Evolutionary conservation across 92 coral and sea anemone genomes (phyloP).

Genomic region (Pocillopora grandis): DNA sequence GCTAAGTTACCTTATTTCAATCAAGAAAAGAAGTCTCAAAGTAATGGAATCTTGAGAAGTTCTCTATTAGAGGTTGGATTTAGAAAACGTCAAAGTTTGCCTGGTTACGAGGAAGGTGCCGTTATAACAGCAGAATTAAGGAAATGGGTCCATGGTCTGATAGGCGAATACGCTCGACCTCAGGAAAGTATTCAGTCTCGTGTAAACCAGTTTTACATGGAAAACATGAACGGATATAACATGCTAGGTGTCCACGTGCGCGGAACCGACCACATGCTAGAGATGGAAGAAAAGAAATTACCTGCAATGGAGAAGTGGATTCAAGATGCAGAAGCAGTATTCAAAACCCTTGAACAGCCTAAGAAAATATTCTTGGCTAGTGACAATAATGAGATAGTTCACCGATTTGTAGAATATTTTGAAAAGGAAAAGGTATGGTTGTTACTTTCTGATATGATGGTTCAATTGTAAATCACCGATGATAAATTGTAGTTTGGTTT

Average conservation of each 20-base stretch:
- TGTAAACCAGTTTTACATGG: conserved; percentile 13
- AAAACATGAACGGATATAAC: conserved; percentile 19
- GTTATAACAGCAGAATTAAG: conserved; percentile 38
- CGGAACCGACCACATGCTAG: conserved; percentile 45
- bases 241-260: conserved; percentile 55
- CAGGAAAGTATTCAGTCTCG: conserved; percentile 20
- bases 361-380: conserved; percentile 55
- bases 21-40: background rate
- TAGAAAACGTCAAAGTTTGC: conserved; percentile 24
- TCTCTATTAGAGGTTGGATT: conserved; percentile 27
- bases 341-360: conserved; percentile 28
- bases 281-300: conserved; percentile 25
- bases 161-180: conserved; percentile 27
- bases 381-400: conserved; percentile 47
- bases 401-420: conserved; percentile 35
- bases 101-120: conserved; percentile 38
- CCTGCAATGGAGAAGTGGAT: conserved; percentile 37
- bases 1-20: background rate
- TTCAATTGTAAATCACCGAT: background rate
- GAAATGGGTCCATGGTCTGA: conserved; percentile 30
- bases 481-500: too few relatives aligned
- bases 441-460: too few relatives aligned
- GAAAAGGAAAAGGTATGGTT: conserved; percentile 36
- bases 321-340: conserved; percentile 21
- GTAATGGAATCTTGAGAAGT: background rate